Base-by-base conservation (phyloP, 2,113 vertebrate genomes). In the Paralichthys olivaceus region DNA sequence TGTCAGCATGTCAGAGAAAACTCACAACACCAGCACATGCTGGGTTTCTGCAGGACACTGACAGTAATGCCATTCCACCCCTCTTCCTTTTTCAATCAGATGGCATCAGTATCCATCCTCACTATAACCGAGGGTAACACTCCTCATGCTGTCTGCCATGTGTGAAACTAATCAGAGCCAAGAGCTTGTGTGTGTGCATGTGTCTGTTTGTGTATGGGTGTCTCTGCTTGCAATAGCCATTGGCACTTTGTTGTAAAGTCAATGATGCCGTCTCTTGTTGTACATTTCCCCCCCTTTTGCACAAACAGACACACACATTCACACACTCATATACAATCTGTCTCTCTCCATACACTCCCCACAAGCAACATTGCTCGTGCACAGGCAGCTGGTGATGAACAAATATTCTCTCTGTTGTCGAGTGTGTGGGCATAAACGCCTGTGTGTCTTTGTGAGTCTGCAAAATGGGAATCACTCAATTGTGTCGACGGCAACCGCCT, bases 301-400 rank as follows among this genome's bases (percentile, higher is more conserved):
- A 72, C 72, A 69, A 26, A 62, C 72, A 40, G 7, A 72, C 61
- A 55, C 75, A 64, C 80, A 66, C 64, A 34, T 15, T n/a, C 61
- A 72, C 61, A 49, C 79, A 64, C 79, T 25, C 77, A 20, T 69
- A 60, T 62, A 40, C 77, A 85, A 80, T 86, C 77, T 86, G 85
- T 86, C 68, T 81, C 51, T 59, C 65, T 63, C 56, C 56, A 79
- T 75, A 83, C 60, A 77, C 61, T 67, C 74, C 81, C 87, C 87
- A 82, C 37, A 19, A 90, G 73, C 79, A 67, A 73, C 69, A 73
- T 63, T 57, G 68, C 78, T 88, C 70, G 53, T 76, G 66, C 61
- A 80, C 75, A 78, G 74, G 74, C 87, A 91, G 88, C 87, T 89
- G 88, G 85, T 77, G 80, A 87, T 83, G 77, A 91, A 77, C 84